Conservation (phyloP, 2,113 vertebrate species). For the Corvus cornix region DNA sequence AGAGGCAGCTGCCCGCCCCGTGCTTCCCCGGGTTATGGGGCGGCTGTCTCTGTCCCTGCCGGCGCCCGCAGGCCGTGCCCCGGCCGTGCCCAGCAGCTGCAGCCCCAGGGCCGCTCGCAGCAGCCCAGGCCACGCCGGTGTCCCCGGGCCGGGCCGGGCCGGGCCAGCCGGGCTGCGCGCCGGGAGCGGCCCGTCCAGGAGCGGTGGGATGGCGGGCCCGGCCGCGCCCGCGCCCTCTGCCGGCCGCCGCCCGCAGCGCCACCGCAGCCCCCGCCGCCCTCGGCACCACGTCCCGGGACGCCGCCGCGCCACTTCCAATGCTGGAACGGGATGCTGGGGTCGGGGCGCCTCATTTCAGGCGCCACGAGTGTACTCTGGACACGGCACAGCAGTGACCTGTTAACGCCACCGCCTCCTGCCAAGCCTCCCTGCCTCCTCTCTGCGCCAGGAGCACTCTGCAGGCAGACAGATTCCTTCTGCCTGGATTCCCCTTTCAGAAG, state of each 20-base stretch:
- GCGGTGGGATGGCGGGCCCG: too few species aligned
- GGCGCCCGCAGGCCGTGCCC: neutral
- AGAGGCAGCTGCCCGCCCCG: neutral
- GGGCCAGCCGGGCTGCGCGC: too few species aligned
- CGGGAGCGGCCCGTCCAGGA: too few species aligned
- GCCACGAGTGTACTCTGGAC: accelerated
- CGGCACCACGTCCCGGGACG: accelerated
- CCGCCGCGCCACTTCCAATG: accelerated
- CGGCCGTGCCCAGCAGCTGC: neutral
- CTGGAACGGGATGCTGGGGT: accelerated
- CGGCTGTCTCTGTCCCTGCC: too few species aligned
- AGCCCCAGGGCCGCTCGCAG: neutral
- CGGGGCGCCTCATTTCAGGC: accelerated
- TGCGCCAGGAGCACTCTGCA: neutral
- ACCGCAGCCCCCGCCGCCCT: neutral
- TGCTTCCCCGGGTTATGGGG: neutral
- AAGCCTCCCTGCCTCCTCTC: neutral
- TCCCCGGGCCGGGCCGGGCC: neutral
- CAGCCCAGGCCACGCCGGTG: neutral
- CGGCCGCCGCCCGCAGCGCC: neutral
- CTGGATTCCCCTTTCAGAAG: neutral
- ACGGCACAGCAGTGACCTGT: neutral
- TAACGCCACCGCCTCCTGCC: neutral
- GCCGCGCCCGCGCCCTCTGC: neutral
- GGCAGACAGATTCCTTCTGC: neutral